Base-by-base conservation (phyloP, 37 sponge, comb jelly and placozoan genomes). In the Ianthella basta region DNA sequence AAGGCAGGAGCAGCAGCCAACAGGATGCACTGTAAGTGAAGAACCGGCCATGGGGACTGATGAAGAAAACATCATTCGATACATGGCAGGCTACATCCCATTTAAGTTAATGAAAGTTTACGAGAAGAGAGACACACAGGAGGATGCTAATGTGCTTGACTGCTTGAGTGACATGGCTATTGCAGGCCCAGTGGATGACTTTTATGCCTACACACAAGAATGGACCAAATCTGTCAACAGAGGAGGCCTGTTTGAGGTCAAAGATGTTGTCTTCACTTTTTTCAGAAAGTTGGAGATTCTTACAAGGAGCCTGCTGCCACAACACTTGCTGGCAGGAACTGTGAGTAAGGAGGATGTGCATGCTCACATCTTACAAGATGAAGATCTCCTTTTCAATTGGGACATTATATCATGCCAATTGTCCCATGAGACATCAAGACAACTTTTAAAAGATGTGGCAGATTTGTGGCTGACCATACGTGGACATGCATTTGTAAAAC, bases 51-150 rank as follows among this genome's bases (percentile, higher is more conserved):
- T 66, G 68, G 68, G 68, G 19, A 23, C 68, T 23, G 68, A 66
- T 23, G 68, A 66, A n/a, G 68, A 66, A 24, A 66, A 66, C 68
- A 23, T 66, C 25, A 66, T 66, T 66, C 68, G 68, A 16, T 66
- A 66, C 68, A 66, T 66, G 68, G 19, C 68, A 24, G 68, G 68
- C 27, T 66, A 66, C 23, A n/a, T 66, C 23, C 68, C 68, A 25
- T 66, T 66, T 66, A 25, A 66, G 27, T 23, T 66, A 14, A 15
- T 66, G 19, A 66, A 66, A 23, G 27, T 24, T 13, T 66, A 66
- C 68, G 68, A 15, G 23, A 66, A 66, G 68, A 66, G 23, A 66
- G 27, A 66, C 68, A 66, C 68, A 14, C 25, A 66, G 23, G 68
- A 66, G 29, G 68, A 15, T 66, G 68, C 68, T 27, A 24, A 27